Conservation (phyloP, 2,888 invertebrate species). For the Mesorhabditis spiculigera region DNA sequence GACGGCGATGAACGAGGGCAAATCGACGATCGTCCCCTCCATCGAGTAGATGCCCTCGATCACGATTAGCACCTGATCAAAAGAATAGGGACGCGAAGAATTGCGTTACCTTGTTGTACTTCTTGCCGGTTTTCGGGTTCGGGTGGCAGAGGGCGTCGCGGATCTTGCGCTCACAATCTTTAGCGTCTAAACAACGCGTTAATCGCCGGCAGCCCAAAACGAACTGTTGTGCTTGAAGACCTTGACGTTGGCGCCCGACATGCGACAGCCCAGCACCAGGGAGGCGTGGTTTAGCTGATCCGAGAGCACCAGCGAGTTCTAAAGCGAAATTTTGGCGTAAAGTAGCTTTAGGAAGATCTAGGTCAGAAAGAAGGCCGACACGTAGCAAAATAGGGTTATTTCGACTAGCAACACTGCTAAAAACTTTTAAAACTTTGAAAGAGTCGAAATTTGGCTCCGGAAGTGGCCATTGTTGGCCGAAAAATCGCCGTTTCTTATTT, state of each 20-base stretch:
- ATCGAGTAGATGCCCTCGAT: slow-evolving; percentile 65
- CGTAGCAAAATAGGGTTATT: no score
- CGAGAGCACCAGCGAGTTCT: slow-evolving; percentile 82
- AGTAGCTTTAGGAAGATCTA: no score
- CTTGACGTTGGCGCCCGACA: slow-evolving; percentile 78
- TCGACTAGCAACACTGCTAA: not conserved
- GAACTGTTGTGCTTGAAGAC: slow-evolving; percentile 73
- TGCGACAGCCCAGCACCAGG: slow-evolving; percentile 82
- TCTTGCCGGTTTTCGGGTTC: slow-evolving; percentile 70
- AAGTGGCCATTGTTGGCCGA: not conserved
- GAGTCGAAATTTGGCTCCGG: not conserved
- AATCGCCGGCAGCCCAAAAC: slow-evolving; percentile 20
- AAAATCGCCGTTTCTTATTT: no score
- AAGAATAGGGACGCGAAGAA: not conserved
- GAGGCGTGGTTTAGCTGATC: slow-evolving; percentile 97
- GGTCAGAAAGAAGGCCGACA: no score
- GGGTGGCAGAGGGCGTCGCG: slow-evolving; percentile 74
- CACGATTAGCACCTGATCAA: slow-evolving; percentile 69
- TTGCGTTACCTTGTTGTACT: slow-evolving; percentile 69
- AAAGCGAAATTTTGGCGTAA: not conserved
- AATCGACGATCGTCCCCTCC: slow-evolving; percentile 89
- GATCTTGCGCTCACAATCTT: slow-evolving; percentile 77
- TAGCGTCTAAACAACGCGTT: slow-evolving; percentile 68
- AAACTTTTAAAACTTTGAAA: not conserved
- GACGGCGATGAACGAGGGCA: slow-evolving; percentile 80